Evolutionary conservation across 1,140 invertebrate species (phyloP), one percentile per base, ranked within the genome.

Genomic region (Leptopilina boulardi): DNA sequence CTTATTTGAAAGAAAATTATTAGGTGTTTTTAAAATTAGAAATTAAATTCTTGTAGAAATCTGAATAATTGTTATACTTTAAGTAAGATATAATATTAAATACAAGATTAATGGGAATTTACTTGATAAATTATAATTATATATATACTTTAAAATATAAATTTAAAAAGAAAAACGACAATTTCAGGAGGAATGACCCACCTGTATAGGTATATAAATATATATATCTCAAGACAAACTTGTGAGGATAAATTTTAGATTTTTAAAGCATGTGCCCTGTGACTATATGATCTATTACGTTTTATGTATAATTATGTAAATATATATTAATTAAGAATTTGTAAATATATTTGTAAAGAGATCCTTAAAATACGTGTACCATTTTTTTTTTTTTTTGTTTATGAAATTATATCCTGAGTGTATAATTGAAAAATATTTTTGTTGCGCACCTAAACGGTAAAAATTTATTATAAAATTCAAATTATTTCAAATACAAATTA

Each of bases 301-400:
- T 66, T n/a, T 30, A 26, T 66, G 59, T 66, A 38, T 38, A 66
- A 23, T 30, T 66, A 30, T 66, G 59, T 66, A 66, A 66, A 66
- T 66, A 30, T 66, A n/a, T n/a, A n/a, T n/a, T n/a, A 30, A 10
- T 30, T 66, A 66, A 34, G 23, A 30, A 30, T 66, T 23, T 66
- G 59, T 66, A 66, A 66, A 66, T 66, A 66, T 66, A 66, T n/a
- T 30, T 66, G 59, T 66, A 66, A 66, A 66, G 59, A 66, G 23
- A 66, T 66, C 23, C 30, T 30, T 66, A 38, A 26, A 26, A 6
- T 66, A 59, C 13, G 19, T 59, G 56, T 59, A 59, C 13, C 21
- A 59, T 30, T 66, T 66, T 30, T 23, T 0, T 66, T 30, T 6
- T 26, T 30, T 66, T 66, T 30, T 23, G 0, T 66, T 30, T 6